Evolutionary conservation across 2,113 vertebrate genomes (phyloP).

Genomic region (Onychostruthus taczanowskii): DNA sequence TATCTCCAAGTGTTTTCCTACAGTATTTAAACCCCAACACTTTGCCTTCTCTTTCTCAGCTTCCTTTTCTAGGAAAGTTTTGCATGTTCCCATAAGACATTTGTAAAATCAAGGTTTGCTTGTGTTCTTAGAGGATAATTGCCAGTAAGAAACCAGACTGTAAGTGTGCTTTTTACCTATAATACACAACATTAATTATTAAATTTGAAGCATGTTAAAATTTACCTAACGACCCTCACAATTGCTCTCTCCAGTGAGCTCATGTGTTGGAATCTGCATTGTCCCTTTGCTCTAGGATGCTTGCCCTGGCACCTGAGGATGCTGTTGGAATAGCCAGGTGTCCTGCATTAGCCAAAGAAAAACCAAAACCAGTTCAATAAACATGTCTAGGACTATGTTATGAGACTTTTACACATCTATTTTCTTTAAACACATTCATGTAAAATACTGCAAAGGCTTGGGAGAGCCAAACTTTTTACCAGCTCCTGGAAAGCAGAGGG

Average conservation of each 20-base stretch:
- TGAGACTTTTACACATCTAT: background rate
- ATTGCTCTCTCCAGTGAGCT: background rate
- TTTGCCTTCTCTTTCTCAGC: background rate
- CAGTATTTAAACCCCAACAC: background rate
- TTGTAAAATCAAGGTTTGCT: constrained; percentile 40
- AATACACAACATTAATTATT: constrained; percentile 7
- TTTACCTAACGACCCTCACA: background rate
- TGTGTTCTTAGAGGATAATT: constrained; percentile 52
- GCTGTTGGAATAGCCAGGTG: background rate
- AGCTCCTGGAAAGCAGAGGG: background rate
- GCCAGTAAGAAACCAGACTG: background rate
- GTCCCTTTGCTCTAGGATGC: constrained; percentile 7
- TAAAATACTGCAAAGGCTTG: background rate
- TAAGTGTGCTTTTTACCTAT: constrained; percentile 45
- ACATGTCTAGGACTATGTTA: background rate
- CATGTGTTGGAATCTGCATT: background rate
- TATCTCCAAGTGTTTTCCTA: background rate
- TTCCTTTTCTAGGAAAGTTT: background rate
- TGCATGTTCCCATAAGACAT: constrained; percentile 48
- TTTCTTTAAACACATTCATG: background rate
- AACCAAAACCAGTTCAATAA: background rate
- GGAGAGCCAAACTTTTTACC: background rate
- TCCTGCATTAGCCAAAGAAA: constrained; percentile 31
- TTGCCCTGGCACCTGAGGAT: background rate
- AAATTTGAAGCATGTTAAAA: constrained; percentile 48